phyloP scores from a whole-genome alignment of 1,140 invertebrate genomes.

The Aradophagus sp. region DNA sequence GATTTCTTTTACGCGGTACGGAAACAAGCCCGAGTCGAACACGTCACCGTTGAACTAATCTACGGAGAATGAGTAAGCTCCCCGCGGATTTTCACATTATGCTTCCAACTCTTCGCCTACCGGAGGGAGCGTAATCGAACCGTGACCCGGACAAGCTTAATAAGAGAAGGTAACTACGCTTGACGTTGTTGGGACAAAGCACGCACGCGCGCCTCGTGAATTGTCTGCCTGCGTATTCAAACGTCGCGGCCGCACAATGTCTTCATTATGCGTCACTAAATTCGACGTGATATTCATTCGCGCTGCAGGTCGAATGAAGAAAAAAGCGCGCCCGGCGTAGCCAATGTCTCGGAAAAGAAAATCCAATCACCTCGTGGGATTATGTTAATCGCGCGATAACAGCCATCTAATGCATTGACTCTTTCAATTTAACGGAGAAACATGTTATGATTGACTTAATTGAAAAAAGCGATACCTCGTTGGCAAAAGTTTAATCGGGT shows the following conservation, averaged over 20 bases:
- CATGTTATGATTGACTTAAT: no score
- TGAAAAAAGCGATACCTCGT: no score
- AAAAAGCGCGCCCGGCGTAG: neutral
- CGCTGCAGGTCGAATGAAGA: constrained; percentile 11
- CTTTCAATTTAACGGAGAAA: no score
- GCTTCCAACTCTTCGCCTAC: constrained; percentile 34
- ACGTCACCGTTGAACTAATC: constrained; percentile 39
- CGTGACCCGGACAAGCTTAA: constrained; percentile 54
- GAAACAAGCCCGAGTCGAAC: no score
- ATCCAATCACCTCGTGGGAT: constrained; percentile 26
- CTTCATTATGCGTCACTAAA: constrained; percentile 20
- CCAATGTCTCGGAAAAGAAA: constrained; percentile 13
- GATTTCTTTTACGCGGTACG: no score
- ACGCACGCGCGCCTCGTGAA: constrained; percentile 8
- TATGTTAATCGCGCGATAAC: constrained; percentile 28
- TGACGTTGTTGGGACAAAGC: constrained; percentile 35
- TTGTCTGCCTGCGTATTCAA: constrained; percentile 27
- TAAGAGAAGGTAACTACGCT: constrained; percentile 45
- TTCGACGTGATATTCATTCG: constrained; percentile 6
- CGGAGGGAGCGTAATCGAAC: constrained; percentile 48
- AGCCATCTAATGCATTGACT: constrained; percentile 6
- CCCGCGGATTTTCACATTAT: constrained; percentile 49
- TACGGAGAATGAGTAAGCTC: constrained; percentile 31
- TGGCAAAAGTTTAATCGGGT: no score
- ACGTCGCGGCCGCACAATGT: constrained; percentile 21